Evolutionary conservation across 1,140 invertebrate species (phyloP).

Genomic region (Tyrophagus putrescentiae): DNA sequence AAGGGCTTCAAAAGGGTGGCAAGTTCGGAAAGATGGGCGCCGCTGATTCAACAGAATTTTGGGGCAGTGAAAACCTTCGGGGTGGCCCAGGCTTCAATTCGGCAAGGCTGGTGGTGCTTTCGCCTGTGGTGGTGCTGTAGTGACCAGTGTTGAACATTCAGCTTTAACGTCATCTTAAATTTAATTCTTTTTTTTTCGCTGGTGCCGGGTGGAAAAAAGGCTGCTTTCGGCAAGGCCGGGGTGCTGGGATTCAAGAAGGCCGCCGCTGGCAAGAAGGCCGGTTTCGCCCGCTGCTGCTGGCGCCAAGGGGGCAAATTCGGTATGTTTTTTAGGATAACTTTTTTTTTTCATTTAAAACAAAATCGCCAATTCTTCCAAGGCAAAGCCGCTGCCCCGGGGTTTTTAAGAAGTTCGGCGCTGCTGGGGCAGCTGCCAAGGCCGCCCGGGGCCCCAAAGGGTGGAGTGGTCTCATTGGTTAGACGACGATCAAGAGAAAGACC

Average conservation of each 20-base stretch:
- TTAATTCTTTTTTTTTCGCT: neutral
- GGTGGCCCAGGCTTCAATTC: constrained; percentile 16
- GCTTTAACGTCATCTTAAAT: no score
- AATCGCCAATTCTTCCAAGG: no score
- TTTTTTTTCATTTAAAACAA: no score
- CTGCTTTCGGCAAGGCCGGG: neutral
- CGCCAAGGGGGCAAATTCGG: constrained; percentile 11
- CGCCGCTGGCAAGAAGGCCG: constrained; percentile 7
- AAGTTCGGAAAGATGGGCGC: constrained; percentile 18
- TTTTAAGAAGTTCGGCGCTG: constrained; percentile 17
- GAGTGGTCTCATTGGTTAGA: constrained; percentile 5
- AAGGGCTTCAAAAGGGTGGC: constrained; percentile 17
- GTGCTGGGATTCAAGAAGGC: constrained; percentile 19
- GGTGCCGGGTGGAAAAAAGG: constrained; percentile 4
- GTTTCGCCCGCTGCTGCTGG: constrained; percentile 14
- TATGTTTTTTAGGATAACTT: no score
- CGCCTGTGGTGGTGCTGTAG: constrained; percentile 17
- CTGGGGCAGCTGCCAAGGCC: constrained; percentile 19
- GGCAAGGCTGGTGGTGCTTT: constrained; percentile 18
- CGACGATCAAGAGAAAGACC: no score
- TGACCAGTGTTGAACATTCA: no score
- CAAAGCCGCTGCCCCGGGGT: constrained; percentile 15
- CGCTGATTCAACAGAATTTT: constrained; percentile 17
- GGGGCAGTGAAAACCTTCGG: constrained; percentile 19
- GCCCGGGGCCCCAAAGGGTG: neutral